Conservation (phyloP, 2,797 vertebrate genomes). For the Enteromius mattozi region DNA sequence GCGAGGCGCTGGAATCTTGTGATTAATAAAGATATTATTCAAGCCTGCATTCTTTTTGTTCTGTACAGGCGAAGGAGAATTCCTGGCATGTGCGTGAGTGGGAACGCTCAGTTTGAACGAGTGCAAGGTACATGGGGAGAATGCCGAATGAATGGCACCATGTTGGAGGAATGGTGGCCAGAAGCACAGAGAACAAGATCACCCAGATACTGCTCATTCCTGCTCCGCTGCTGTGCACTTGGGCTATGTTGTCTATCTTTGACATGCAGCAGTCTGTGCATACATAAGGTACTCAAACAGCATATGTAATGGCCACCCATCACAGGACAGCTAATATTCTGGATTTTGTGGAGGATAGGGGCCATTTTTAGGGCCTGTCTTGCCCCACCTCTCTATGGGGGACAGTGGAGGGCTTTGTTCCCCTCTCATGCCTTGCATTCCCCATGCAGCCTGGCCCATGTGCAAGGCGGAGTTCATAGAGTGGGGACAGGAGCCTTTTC, state of each 20-base stretch:
- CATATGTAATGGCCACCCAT: slow-evolving; percentile 12
- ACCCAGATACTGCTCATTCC: slow-evolving; percentile 44
- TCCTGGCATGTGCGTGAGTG: slow-evolving; percentile 54
- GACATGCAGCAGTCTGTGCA: slow-evolving; percentile 16
- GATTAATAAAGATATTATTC: slow-evolving; percentile 66
- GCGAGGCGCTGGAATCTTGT: slow-evolving; percentile 54
- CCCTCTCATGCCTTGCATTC: slow-evolving; percentile 78
- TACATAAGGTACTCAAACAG: slow-evolving; percentile 12
- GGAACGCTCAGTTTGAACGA: slow-evolving; percentile 49
- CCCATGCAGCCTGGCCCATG: slow-evolving; percentile 72
- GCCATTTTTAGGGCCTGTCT: slow-evolving; percentile 44
- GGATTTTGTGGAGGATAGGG: slow-evolving; percentile 44
- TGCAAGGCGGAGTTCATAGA: slow-evolving; percentile 59
- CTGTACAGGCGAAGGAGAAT: slow-evolving; percentile 50
- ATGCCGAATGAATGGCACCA: slow-evolving; percentile 35
- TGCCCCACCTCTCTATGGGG: slow-evolving; percentile 74
- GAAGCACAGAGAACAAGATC: slow-evolving; percentile 29
- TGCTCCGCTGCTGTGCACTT: neutral
- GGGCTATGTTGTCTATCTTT: slow-evolving; percentile 15
- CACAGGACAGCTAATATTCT: slow-evolving; percentile 48
- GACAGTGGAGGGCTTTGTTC: slow-evolving; percentile 82
- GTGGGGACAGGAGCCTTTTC: slow-evolving; percentile 67
- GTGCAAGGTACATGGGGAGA: slow-evolving; percentile 38
- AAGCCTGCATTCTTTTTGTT: slow-evolving; percentile 56
- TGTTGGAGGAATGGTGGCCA: slow-evolving; percentile 33